Conservation (phyloP, 2,797 vertebrate species). For the Gorsachius magnificus region DNA sequence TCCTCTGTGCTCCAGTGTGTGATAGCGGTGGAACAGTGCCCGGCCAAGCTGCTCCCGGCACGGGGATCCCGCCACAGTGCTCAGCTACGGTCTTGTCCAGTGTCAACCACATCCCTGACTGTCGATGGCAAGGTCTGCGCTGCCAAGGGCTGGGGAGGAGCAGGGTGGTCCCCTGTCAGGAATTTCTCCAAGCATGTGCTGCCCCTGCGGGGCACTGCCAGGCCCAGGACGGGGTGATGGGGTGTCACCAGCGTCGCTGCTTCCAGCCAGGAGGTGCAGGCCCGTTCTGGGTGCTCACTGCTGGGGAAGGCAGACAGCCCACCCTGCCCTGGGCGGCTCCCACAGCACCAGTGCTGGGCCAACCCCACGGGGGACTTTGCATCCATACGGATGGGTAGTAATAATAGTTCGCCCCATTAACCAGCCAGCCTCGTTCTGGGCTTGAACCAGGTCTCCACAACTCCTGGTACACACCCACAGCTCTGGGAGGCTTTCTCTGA, state of each 20-base stretch:
- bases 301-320: not conserved
- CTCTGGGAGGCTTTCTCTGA: not conserved
- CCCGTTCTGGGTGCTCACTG: not conserved
- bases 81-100: not conserved
- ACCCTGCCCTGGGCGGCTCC: not conserved
- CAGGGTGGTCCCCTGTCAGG: not conserved
- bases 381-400: not conserved
- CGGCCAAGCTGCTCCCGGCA: not conserved
- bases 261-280: not conserved
- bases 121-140: not conserved
- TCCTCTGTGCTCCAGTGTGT: conserved; percentile 62
- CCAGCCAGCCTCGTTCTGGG: not conserved
- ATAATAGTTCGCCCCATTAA: not conserved
- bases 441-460: not conserved
- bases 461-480: not conserved
- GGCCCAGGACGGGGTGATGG: not conserved
- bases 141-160: not conserved
- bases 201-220: not conserved
- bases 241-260: rapidly evolving
- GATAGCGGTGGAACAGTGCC: not conserved
- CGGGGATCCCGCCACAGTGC: not conserved
- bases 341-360: not conserved
- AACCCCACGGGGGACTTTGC: not conserved
- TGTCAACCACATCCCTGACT: not conserved
- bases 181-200: not conserved